A percentile compares a stretch with the other conserved stretches of the same genome.
These are phyloP conservation scores for Atethmia centrago DNA, from an alignment of 2,888 invertebrate species.

Conservation along the genomic window DNA sequence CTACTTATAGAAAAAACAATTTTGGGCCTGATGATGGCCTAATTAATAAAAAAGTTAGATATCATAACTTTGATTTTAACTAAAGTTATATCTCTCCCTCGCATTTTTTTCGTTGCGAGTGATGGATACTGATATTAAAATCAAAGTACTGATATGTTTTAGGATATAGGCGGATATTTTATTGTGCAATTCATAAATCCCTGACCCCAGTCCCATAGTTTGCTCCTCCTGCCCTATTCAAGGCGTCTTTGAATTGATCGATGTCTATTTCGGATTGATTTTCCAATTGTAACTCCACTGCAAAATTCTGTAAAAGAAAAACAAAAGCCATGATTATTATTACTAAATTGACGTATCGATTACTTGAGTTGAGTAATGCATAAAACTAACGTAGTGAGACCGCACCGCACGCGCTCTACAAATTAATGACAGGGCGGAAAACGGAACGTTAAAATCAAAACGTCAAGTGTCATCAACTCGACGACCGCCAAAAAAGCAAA, in stretches of 20 bases:
- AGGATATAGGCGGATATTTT: slow-evolving; percentile 67
- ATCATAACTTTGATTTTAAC: slow-evolving; percentile 67
- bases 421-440: slow-evolving; percentile 41
- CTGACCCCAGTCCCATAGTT: slow-evolving; percentile 95
- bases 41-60: slow-evolving; percentile 64
- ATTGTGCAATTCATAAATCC: slow-evolving; percentile 89
- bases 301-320: slow-evolving; percentile 92
- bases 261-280: slow-evolving; percentile 93
- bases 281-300: slow-evolving; percentile 94
- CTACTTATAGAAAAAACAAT: slow-evolving; percentile 64
- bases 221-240: slow-evolving; percentile 94
- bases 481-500: slow-evolving; percentile 37
- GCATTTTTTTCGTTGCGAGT: slow-evolving; percentile 13
- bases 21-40: slow-evolving; percentile 69
- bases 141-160: slow-evolving; percentile 71
- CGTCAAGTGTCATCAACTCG: slow-evolving; percentile 9
- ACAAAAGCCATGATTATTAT: slow-evolving; percentile 13
- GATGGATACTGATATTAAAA: slow-evolving; percentile 60
- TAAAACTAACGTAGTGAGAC: slow-evolving; percentile 65
- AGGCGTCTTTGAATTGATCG: slow-evolving; percentile 92
- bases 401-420: slow-evolving; percentile 51
- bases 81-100: slow-evolving; percentile 27
- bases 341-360: background rate
- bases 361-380: background rate
- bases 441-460: slow-evolving; percentile 61